Conservation (phyloP, 2,888 invertebrate genomes). For the Mycogona germanica region DNA sequence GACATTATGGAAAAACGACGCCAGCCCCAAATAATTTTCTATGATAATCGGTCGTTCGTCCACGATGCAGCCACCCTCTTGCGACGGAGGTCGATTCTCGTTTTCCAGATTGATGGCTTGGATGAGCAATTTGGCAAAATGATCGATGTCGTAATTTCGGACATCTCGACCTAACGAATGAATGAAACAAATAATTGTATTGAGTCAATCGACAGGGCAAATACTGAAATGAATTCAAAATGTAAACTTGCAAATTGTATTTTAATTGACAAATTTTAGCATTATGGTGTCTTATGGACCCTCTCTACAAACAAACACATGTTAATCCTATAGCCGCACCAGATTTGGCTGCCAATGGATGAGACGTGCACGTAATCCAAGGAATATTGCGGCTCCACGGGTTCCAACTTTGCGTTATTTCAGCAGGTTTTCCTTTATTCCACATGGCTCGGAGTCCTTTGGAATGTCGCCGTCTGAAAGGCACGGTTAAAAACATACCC, state of each 20-base stretch:
- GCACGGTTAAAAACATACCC: background rate
- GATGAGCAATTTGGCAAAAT: constrained; percentile 33
- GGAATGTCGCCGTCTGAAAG: constrained; percentile 52
- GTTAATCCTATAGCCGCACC: constrained; percentile 31
- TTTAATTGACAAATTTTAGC: no score
- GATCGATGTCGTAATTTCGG: constrained; percentile 39
- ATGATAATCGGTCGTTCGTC: constrained; percentile 57
- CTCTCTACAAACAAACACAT: constrained; percentile 18
- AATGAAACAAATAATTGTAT: background rate
- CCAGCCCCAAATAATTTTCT: constrained; percentile 65
- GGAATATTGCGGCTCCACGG: constrained; percentile 69
- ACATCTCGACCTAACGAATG: constrained; percentile 31
- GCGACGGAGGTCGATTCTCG: background rate
- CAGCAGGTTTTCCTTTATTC: constrained; percentile 56
- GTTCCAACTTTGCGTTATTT: constrained; percentile 55
- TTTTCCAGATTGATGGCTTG: constrained; percentile 23
- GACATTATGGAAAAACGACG: constrained; percentile 68
- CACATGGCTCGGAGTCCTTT: constrained; percentile 63
- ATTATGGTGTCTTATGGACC: no score
- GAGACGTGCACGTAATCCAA: constrained; percentile 62
- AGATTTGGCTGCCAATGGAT: constrained; percentile 41
- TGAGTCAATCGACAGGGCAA: background rate
- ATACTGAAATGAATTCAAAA: background rate
- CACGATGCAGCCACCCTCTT: constrained; percentile 31
- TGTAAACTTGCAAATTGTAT: background rate